phyloP scores from a whole-genome alignment of 2,797 vertebrate species.

The Miichthys miiuy region DNA sequence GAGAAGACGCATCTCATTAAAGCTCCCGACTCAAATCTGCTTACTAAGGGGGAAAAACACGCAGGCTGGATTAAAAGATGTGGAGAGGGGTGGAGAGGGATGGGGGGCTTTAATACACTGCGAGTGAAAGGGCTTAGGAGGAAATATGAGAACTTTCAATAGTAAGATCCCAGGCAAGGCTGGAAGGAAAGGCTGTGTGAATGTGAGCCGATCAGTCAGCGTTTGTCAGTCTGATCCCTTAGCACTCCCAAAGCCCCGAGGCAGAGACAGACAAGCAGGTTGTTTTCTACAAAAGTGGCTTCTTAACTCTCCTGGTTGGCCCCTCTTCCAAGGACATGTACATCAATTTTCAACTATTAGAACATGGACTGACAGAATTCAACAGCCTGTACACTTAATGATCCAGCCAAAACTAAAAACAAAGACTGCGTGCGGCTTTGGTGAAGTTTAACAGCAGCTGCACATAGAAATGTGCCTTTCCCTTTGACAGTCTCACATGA shows the following conservation, averaged over 20 bases:
- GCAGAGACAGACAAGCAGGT: constrained; percentile 74
- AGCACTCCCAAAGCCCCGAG: constrained; percentile 76
- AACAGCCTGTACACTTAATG: constrained; percentile 34
- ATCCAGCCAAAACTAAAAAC: constrained; percentile 28
- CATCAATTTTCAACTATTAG: constrained; percentile 49
- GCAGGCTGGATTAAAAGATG: constrained; percentile 82
- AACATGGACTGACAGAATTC: constrained; percentile 41
- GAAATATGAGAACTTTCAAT: constrained; percentile 85
- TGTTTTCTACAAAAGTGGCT: constrained; percentile 77
- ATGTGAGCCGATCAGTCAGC: constrained; percentile 83
- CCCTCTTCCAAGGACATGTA: constrained; percentile 58
- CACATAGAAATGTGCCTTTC: constrained; percentile 23
- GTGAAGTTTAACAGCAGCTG: constrained; percentile 27
- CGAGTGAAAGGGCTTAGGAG: constrained; percentile 83
- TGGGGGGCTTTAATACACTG: constrained; percentile 80
- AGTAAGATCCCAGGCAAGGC: constrained; percentile 77
- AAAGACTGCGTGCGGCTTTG: constrained; percentile 31
- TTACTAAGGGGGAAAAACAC: constrained; percentile 82
- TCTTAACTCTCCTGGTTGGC: constrained; percentile 65
- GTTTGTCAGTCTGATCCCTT: constrained; percentile 82
- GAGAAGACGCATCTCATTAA: constrained; percentile 85
- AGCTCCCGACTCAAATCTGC: constrained; percentile 84
- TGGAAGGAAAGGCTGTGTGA: constrained; percentile 78
- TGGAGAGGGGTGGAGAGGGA: constrained; percentile 59
- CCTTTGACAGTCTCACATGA: constrained; percentile 32